Percentiles rank a stretch among this genome's conserved stretches.
These are phyloP conservation scores for Leptodactylus fuscus DNA, from an alignment of 2,113 vertebrate species.

Conservation along the genomic window DNA sequence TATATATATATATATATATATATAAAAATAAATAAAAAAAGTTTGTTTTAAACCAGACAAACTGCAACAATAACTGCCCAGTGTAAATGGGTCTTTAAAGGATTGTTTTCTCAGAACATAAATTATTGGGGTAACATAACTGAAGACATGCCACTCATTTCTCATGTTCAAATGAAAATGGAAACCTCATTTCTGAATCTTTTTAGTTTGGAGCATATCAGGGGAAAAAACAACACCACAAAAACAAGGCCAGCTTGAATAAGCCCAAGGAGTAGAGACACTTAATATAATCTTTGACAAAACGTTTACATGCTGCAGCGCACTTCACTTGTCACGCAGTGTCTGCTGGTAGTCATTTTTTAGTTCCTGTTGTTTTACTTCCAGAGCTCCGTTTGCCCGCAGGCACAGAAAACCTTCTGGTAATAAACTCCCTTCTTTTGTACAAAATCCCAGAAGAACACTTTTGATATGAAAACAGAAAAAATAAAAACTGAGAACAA, in stretches of 20 bases:
- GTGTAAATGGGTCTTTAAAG: no score
- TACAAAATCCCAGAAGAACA: constrained; percentile 44
- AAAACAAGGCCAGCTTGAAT: not conserved
- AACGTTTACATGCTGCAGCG: not conserved
- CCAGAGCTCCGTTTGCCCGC: constrained; percentile 25
- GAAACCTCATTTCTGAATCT: not conserved
- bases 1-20: no score
- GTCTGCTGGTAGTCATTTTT: constrained; percentile 43
- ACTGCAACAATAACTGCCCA: no score
- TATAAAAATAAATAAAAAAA: no score
- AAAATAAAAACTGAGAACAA: constrained; percentile 24
- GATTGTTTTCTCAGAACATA: no score
- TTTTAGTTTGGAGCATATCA: not conserved
- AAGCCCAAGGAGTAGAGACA: not conserved
- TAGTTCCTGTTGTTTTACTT: constrained; percentile 53
- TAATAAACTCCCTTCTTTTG: constrained; percentile 42
- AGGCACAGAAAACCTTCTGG: constrained; percentile 52
- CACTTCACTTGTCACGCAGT: constrained; percentile 18
- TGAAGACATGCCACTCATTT: no score
- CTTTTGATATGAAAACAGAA: constrained; percentile 35
- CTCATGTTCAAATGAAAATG: no score
- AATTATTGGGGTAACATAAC: no score
- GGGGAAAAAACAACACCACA: not conserved
- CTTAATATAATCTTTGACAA: not conserved
- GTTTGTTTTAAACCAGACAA: no score